Conservation (phyloP, 1,140 invertebrate genomes). For the Macrobrachium rosenbergii region DNA sequence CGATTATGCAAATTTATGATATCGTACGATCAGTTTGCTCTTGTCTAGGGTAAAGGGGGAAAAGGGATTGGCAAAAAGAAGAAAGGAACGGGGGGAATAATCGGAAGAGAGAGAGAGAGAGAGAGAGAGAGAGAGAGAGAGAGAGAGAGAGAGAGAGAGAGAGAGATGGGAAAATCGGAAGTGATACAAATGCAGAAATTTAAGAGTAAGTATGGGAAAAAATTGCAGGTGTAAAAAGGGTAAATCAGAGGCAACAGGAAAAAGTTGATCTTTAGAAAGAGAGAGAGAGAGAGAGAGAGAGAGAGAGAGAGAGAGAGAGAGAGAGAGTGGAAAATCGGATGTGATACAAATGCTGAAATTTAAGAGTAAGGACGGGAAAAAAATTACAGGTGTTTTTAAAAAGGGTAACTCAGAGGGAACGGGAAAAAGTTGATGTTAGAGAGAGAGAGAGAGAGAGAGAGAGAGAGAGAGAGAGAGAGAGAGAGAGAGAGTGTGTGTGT, state of each 20-base stretch:
- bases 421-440: no score
- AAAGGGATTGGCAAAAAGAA: neutral
- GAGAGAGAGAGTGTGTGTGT: neutral
- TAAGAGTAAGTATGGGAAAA: neutral
- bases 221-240: no score
- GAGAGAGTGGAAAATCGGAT: neutral
- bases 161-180: neutral
- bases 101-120: neutral
- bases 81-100: neutral
- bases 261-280: no score
- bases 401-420: no score
- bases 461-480: neutral
- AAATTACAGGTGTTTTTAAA: neutral
- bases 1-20: conserved; percentile 25
- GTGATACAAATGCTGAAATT: neutral
- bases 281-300: no score
- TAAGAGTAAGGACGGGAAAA: neutral
- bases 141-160: neutral
- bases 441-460: neutral
- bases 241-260: no score
- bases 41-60: neutral
- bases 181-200: neutral
- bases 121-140: neutral
- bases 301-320: no score
- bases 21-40: conserved; percentile 20